These are phyloP conservation scores for Odobenus rosmarus DNA, from an alignment of 2,113 vertebrate genomes.

Conservation along the genomic window DNA sequence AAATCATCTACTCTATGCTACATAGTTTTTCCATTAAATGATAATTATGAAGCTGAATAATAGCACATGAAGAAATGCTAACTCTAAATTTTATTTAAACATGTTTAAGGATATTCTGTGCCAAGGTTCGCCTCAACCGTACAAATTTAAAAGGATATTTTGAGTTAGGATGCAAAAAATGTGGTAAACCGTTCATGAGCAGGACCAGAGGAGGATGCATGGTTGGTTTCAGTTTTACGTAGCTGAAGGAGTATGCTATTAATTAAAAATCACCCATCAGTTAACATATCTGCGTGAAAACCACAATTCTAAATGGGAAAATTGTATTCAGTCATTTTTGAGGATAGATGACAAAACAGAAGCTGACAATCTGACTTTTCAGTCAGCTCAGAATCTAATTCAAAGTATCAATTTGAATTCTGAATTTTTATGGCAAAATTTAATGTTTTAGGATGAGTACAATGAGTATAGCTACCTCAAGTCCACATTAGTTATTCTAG, in stretches of 20 bases:
- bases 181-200: neutral
- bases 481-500: neutral
- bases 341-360: neutral
- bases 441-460: neutral
- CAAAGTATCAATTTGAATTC: slow-evolving; percentile 30
- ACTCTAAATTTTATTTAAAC: neutral
- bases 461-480: neutral
- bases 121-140: neutral
- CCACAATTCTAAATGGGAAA: neutral
- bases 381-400: slow-evolving; percentile 10
- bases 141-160: neutral
- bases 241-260: neutral
- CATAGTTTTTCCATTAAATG: neutral
- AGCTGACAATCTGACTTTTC: neutral
- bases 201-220: neutral
- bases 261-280: neutral
- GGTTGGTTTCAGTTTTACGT: neutral
- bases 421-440: slow-evolving; percentile 19
- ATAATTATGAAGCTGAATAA: slow-evolving; percentile 31
- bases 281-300: slow-evolving; percentile 19
- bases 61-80: neutral
- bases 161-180: slow-evolving; percentile 10
- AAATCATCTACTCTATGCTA: neutral
- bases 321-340: neutral
- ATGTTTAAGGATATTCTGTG: neutral